Base-by-base conservation (phyloP, 2,888 invertebrate species). In the Tetropium fuscum region DNA sequence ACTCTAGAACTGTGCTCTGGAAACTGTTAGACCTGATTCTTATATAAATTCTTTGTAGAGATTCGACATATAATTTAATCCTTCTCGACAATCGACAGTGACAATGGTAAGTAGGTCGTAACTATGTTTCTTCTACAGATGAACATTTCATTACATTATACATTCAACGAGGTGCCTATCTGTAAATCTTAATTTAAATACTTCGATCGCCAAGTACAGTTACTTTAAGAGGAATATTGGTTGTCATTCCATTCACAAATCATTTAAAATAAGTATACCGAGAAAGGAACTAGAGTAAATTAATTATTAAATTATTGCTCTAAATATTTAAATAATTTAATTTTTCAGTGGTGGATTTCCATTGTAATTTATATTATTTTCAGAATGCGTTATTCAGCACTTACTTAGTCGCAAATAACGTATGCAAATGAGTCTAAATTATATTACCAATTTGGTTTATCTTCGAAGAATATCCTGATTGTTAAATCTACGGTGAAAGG, bases 51-150 rank as follows among this genome's bases (percentile, higher is more conserved):
- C 15, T 25, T 7, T 43, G 25, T 43, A 22, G 2, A 22, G 6
- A 25, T 8, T 13, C 11, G n/a, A n/a, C n/a, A n/a, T n/a, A 25
- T 25, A 43, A 19, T 25, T 25, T 22, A 13, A 43, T 25, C 25
- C 13, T 25, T 15, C 25, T 43, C 22, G 6, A 4, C 22, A 3
- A 4, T 43, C 7, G 20, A 10, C 11, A 25, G 25, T 15, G 32
- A 45, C 45, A 30, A 45, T 45, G 32, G 32, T 45, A 48, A 34
- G 27, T 48, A 13, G 48, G 48, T 48, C 48, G 19, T 34, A 48
- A 48, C 34, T 48, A 48, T 34, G 48, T 34, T 48, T 34, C 48
- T 11, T 20, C 19, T 11, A 48, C 5, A 11, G 20, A 16, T 16
- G 45, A 32, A 45, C 10, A 45, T 27, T 45, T 30, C 25, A 16